Percentiles rank a stretch among this genome's conserved stretches.
Conservation (phyloP, 2,888 invertebrate species). For the Lepidonotus clava region DNA sequence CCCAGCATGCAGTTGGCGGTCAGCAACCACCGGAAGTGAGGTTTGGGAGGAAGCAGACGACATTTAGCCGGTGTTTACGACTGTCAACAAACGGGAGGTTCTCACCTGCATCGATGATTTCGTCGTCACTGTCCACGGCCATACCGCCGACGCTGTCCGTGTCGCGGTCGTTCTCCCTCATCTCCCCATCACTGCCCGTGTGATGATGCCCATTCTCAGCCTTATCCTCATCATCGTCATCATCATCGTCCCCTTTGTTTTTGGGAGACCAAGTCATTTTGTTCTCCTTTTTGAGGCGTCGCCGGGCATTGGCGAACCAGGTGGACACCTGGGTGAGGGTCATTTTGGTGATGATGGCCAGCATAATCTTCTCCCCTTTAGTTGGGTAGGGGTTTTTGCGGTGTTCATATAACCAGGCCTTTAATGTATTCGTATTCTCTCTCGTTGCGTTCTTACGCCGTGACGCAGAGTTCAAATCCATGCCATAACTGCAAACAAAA, state of each 20-base stretch:
- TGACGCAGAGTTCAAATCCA: conserved; percentile 89
- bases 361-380: conserved; percentile 97
- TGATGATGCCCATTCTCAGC: conserved; percentile 71
- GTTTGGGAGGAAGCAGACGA: conserved; percentile 16
- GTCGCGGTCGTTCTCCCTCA: conserved; percentile 21
- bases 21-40: conserved; percentile 30
- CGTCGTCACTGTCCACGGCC: conserved; percentile 20
- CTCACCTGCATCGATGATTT: conserved; percentile 52
- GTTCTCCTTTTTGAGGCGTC: conserved; percentile 97
- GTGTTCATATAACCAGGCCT: conserved; percentile 98
- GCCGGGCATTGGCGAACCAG: conserved; percentile 97
- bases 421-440: conserved; percentile 97
- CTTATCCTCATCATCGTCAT: conserved; percentile 74
- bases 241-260: conserved; percentile 82
- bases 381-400: conserved; percentile 98
- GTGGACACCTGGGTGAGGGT: conserved; percentile 94
- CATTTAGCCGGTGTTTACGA: background rate
- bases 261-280: conserved; percentile 99
- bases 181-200: conserved; percentile 37
- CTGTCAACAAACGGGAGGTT: background rate
- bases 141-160: conserved; percentile 36
- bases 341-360: conserved; percentile 97
- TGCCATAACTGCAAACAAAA: conserved; percentile 68
- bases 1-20: background rate
- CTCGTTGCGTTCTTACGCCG: conserved; percentile 98